Conservation (phyloP, 2,888 invertebrate genomes). For the Stenurella melanura region DNA sequence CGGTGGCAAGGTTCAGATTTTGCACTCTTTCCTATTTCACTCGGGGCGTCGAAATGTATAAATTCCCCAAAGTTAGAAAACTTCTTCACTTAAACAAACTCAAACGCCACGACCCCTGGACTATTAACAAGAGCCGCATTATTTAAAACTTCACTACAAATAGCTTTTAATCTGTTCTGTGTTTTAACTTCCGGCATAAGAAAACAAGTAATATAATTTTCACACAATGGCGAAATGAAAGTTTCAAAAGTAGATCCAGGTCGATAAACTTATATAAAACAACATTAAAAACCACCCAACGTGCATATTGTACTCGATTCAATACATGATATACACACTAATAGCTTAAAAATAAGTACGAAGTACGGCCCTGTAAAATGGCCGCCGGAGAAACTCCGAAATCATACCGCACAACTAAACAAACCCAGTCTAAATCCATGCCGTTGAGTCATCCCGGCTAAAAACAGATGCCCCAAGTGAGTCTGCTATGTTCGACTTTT, state of each 20-base stretch:
- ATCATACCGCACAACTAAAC: constrained; percentile 65
- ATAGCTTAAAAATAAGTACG: neutral
- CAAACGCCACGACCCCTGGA: too few species aligned
- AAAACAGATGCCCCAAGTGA: constrained; percentile 62
- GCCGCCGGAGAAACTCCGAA: constrained; percentile 58
- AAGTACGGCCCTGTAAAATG: constrained; percentile 47
- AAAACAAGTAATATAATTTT: neutral
- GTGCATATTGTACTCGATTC: neutral
- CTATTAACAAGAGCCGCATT: neutral
- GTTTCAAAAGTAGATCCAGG: neutral
- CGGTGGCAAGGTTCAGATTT: too few species aligned
- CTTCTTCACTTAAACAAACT: too few species aligned
- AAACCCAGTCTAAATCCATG: constrained; percentile 67
- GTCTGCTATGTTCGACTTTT: constrained; percentile 42
- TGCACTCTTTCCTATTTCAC: too few species aligned
- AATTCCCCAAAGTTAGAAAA: too few species aligned
- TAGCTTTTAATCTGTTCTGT: neutral
- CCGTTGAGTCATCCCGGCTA: constrained; percentile 65
- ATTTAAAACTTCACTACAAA: neutral
- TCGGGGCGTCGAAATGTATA: too few species aligned
- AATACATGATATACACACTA: neutral
- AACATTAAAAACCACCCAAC: neutral
- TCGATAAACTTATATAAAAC: neutral
- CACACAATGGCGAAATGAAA: neutral
- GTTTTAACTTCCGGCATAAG: neutral